Percentiles rank a stretch among this genome's conserved stretches.
Conservation (phyloP, 2,888 invertebrate genomes). For the Papilio gigon region DNA sequence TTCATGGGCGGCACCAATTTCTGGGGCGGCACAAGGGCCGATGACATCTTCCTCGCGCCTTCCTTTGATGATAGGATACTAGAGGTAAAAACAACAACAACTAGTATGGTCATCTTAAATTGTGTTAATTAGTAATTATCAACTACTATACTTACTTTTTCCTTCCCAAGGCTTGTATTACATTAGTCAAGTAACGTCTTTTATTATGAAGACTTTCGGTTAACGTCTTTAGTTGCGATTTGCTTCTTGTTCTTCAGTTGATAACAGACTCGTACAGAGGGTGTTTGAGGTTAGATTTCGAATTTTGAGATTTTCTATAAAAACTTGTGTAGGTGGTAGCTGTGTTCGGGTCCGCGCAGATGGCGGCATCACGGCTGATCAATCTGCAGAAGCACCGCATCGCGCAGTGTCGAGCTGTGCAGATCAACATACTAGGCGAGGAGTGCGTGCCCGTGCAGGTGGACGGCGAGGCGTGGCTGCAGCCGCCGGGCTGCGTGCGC, state of each 20-base stretch:
- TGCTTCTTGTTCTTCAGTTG: too few relatives aligned
- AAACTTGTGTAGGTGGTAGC: conserved; percentile 86
- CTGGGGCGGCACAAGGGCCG: conserved; percentile 97
- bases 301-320: not conserved
- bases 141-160: too few relatives aligned
- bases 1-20: conserved; percentile 99
- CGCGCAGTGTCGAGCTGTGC: conserved; percentile 97
- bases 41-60: conserved; percentile 95
- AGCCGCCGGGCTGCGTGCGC: conserved; percentile 97
- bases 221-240: too few relatives aligned
- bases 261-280: not conserved
- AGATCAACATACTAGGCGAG: conserved; percentile 96
- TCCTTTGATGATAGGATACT: conserved; percentile 97
- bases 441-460: conserved; percentile 97
- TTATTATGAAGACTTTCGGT: too few relatives aligned
- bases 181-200: too few relatives aligned
- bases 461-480: conserved; percentile 99
- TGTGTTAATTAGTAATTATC: too few relatives aligned
- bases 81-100: conserved; percentile 92
- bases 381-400: conserved; percentile 98
- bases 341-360: conserved; percentile 98
- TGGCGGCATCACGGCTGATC: conserved; percentile 97
- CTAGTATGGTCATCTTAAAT: too few relatives aligned
- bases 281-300: not conserved
- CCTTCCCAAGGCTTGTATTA: too few relatives aligned